Evolutionary conservation across 2,797 vertebrate species (phyloP), one percentile per base, ranked within the genome.

Genomic region (Uromys caudimaculatus): DNA sequence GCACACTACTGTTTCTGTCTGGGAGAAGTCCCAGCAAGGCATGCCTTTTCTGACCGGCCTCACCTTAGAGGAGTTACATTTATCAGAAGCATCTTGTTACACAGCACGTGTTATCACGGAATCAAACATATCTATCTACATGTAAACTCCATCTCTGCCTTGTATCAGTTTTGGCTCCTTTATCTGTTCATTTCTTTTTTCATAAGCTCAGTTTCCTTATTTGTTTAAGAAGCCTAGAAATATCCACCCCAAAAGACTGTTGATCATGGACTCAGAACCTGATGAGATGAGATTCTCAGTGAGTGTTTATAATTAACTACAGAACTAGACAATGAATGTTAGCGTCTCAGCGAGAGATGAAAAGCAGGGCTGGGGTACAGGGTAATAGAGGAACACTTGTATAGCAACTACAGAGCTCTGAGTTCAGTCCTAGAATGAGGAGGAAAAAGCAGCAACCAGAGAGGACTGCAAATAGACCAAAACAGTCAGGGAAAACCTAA

Each of bases 171-270:
- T 78, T 84, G 35, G 71, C 52, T 84, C 41, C 41, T 84, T 87
- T 83, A 64, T 86, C 35, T 60, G n/a, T 95, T 78, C 76, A 91
- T 84, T 77, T 60, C 62, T 67, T n/a, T n/a, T 90, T 29, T 54
- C 24, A 24, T 32, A 79, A 89, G 14, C n/a, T 79, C n/a, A 35
- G 35, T 95, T 96, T 91, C 32, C 71, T 91, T 95, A 56, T 79
- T 83, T 83, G 78, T 83, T 89, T 90, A 95, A 85, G 93, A 86
- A 21, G 5, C 50, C 73, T 16, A 52, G 50, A 73, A 82, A 79
- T 89, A 75, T 23, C 32, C 38, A 75, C 14, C 60, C n/a, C 19
- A 60, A 79, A 88, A 50, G 77, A 89, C 83, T 62, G 0, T 58
- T 83, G 71, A n/a, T 24, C 47, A 38, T 64, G n/a, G 81, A 90